A percentile compares a stretch with the other conserved stretches of the same genome.
These are phyloP conservation scores for Menidia menidia DNA, from an alignment of 2,797 vertebrate genomes.

Conservation along the genomic window DNA sequence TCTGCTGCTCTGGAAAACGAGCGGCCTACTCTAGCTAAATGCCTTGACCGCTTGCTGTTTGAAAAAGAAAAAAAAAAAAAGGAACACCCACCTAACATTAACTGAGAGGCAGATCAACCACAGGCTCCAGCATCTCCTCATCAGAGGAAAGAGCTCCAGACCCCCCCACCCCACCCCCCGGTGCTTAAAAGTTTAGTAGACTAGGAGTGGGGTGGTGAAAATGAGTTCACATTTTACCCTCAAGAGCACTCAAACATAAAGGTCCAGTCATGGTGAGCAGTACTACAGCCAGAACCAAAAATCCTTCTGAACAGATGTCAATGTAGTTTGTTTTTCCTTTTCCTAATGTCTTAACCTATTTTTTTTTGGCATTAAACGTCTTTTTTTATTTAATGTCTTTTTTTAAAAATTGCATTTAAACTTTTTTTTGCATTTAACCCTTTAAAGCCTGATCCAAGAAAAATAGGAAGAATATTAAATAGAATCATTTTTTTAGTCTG, in stretches of 20 bases:
- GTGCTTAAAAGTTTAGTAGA: no score
- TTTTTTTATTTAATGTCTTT: no score
- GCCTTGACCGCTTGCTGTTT: constrained; percentile 44
- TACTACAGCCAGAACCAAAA: no score
- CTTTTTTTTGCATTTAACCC: no score
- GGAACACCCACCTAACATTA: constrained; percentile 57
- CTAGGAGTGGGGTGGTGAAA: neutral
- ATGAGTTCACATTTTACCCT: constrained; percentile 9
- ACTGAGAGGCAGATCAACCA: constrained; percentile 27
- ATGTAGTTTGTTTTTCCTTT: no score
- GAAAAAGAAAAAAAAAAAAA: neutral
- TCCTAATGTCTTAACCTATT: no score
- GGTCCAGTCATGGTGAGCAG: neutral
- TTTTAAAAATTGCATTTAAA: no score
- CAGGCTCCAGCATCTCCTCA: constrained; percentile 13
- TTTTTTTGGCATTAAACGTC: no score
- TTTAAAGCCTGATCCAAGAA: no score
- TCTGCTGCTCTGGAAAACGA: constrained; percentile 50
- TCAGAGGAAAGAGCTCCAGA: constrained; percentile 6
- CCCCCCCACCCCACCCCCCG: neutral
- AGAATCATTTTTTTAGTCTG: no score
- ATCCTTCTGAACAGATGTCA: no score
- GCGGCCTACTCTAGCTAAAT: constrained; percentile 47
- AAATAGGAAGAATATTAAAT: no score
- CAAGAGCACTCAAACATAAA: neutral